Evolutionary conservation across 2,888 invertebrate genomes (phyloP), one percentile per base, ranked within the genome.

Genomic region (Horisme vitalbata): DNA sequence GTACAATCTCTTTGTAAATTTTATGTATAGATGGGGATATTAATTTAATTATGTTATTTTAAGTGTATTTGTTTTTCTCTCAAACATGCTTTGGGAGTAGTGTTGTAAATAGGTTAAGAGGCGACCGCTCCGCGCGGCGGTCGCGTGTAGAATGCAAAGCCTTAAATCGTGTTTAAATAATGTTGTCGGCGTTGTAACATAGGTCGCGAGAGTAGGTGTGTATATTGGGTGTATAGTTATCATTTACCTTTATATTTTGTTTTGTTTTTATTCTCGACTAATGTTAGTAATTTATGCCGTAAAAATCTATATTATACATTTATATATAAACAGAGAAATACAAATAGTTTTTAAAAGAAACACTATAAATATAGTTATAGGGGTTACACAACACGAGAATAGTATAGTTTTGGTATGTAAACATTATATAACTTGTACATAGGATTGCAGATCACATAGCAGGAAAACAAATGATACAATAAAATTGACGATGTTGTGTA

Each of bases 191-290:
- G 72, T 79, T 88, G 86, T 87, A 85, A 61, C 69, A 84, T 86
- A 86, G 77, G 44, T 83, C 81, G 79, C 76, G 69, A 62, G 38
- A 73, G 61, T 83, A 83, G 80, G 65, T 84, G 76, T 89, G 88
- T 87, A 89, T 83, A 88, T 86, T 86, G 84, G 86, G 87, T 88
- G 88, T 88, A 88, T 81, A 88, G 87, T 81, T 84, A 83, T 84
- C 73, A 64, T 73, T 81, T 79, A 79, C 72, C 73, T 76, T 72
- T 71, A 75, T 74, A 66, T 45, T n/a, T 60, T 57, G 60, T 58
- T 66, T 85, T 80, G 71, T 75, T 83, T 75, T 74, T 84, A 79
- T 78, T 76, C 73, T 75, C 78, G 71, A 78, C 82, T 75, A 87
- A 81, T 84, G 75, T 84, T 88, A 88, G 84, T 89, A 86, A 89